Base-by-base conservation (phyloP, 2,888 invertebrate genomes). In the Machimus rusticus region DNA sequence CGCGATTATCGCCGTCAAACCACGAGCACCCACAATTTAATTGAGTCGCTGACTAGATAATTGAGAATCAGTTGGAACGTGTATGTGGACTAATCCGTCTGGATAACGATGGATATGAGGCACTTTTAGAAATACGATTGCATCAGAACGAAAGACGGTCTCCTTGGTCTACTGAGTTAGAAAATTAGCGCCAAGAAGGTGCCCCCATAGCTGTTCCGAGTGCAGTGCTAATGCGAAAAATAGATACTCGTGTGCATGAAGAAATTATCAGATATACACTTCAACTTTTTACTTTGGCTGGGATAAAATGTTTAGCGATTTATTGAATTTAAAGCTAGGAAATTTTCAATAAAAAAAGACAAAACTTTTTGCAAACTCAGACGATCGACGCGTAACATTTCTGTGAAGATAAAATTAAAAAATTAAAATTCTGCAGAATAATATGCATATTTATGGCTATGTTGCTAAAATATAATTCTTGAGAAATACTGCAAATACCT, bases 1-100 rank as follows among this genome's bases (percentile, higher is more conserved):
- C 51, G 51, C 31, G 55, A 78, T 79, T 79, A 51, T 79, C 14
- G 55, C 79, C n/a, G 79, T 6, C 51, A 79, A 79, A 51, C 79
- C 31, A 12, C 46, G 51, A 28, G 66, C 66, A 66, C 12, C 66
- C 19, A 28, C 66, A 28, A 23, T 79, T 51, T 79, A 79, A 79
- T 79, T 79, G 79, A 51, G 51, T 14, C 79, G 31, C 31, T 55
- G 51, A 79, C 19, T 28, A 51, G 51, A 79, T 79, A 79, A 79
- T 79, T 51, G 79, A 79, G 79, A 43, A 23, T 4, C 19, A 43
- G 19, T 23, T 78, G 43, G 23, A 46, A 78, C 78, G 19, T 19
- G 23, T n/a, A 78, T 19, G 34, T 37, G 78, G 66, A 66, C 66
- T 28, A 66, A 66, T 66, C 66, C 66, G 12, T 28, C 66, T 66